Base-by-base conservation (phyloP, 2,797 vertebrate species). In the Lagodon rhomboides region DNA sequence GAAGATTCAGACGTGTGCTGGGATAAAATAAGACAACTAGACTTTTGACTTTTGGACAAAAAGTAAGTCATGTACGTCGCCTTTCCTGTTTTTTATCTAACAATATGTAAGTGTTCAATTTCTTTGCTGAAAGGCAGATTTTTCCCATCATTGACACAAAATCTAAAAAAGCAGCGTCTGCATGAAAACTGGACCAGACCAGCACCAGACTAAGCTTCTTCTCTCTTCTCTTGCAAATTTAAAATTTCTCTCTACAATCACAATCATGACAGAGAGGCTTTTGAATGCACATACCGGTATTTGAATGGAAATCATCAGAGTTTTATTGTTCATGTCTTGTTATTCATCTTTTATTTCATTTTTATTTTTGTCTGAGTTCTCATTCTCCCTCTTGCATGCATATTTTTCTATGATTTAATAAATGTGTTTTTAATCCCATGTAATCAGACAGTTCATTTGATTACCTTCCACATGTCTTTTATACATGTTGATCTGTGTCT, bases 331-430 rank as follows among this genome's bases (percentile, higher is more conserved):
- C 75, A 77, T 64, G 47, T 67, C 47, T 58, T 75, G 17, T 78
- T 77, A 20, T 62, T 55, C 18, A 75, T 64, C 54, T n/a, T 13
- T 73, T 46, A 27, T 62, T 79, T 34, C 62, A 41, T 82, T 72
- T 17, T 43, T 16, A 10, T 38, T 38, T 72, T 38, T 73, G 58
- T 38, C 38, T 78, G 27, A 71, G 53, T 65, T 86, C 62, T 59
- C 71, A 75, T 86, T 65, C 63, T 86, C 78, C 61, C 38, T 75
- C 70, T 83, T 82, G 88, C 89, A 91, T 94, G 90, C 69, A 71
- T 88, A 54, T 83, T 84, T 92, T 88, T 91, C 68, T 91, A 86
- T 91, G n/a, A 18, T 53, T 88, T 75, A 71, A 92, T 84, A 73
- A 89, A 91, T 87, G 18, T 88, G 49, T 92, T 84, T 89, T 68